Percentiles rank a stretch among this genome's conserved stretches.
Conservation (phyloP, 2,797 vertebrate species). For the Petrocephalus schoutedeni region DNA sequence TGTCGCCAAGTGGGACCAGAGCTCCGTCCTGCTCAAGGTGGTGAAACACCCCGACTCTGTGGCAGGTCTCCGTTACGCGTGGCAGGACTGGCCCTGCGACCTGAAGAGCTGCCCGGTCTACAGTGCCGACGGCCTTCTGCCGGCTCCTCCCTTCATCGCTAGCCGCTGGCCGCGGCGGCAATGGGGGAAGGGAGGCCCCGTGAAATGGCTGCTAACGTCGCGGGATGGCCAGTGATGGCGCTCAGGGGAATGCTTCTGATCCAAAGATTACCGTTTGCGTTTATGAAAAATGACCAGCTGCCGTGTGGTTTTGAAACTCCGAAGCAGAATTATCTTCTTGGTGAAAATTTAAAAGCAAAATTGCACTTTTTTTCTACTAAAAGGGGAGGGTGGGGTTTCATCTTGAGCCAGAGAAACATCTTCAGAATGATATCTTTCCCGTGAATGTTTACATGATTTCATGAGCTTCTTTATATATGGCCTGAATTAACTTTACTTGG, state of each 20-base stretch:
- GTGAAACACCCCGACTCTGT: slow-evolving; percentile 43
- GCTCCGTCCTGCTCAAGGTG: slow-evolving; percentile 49
- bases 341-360: neutral
- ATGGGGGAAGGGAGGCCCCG: neutral
- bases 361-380: neutral
- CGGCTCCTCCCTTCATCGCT: slow-evolving; percentile 72
- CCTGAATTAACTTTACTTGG: neutral
- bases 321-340: neutral
- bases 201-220: neutral
- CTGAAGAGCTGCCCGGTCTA: slow-evolving; percentile 79
- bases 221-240: neutral
- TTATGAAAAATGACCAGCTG: neutral
- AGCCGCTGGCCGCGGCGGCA: neutral
- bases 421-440: neutral
- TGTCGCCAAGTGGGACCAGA: slow-evolving; percentile 31
- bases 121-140: slow-evolving; percentile 54
- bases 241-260: neutral
- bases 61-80: slow-evolving; percentile 74
- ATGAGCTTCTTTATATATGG: neutral
- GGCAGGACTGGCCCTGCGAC: slow-evolving; percentile 81
- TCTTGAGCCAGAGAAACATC: neutral
- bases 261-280: neutral
- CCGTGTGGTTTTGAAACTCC: neutral
- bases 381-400: neutral
- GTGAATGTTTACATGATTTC: neutral